Percentiles rank a stretch among this genome's conserved stretches.
Evolutionary conservation across 2,797 vertebrate species (phyloP).

Genomic region (Silurus lanzhouensis): DNA sequence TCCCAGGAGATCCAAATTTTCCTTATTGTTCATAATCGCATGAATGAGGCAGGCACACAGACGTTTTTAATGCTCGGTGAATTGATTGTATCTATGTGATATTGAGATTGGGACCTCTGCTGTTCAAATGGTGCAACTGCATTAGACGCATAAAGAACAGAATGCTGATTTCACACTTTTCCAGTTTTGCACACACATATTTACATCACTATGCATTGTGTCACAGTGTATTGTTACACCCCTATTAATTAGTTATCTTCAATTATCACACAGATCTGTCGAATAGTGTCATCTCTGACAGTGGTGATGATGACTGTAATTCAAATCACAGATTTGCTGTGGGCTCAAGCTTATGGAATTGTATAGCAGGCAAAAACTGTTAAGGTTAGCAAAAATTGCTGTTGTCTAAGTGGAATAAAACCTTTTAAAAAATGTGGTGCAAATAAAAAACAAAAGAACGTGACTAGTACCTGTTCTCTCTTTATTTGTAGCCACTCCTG

Average conservation of each 20-base stretch:
- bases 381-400: not conserved
- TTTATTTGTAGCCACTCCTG: slow-evolving; percentile 88
- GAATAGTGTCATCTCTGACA: not conserved
- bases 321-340: not conserved
- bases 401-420: not conserved
- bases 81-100: not conserved
- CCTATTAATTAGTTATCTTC: not conserved
- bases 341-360: not conserved
- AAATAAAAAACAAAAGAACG: not conserved
- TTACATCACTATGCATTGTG: not conserved
- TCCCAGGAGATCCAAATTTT: too few species aligned
- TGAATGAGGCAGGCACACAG: not conserved
- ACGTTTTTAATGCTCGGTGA: not conserved
- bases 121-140: slow-evolving; percentile 15
- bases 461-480: slow-evolving; percentile 78
- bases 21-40: not conserved
- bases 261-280: not conserved
- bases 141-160: not conserved
- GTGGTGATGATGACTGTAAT: not conserved
- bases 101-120: not conserved
- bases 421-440: not conserved
- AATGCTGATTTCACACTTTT: not conserved
- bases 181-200: not conserved
- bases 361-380: not conserved
- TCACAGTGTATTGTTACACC: not conserved